A percentile compares a stretch with the other conserved stretches of the same genome.
These are phyloP conservation scores for Leptodactylus fuscus DNA, from an alignment of 2,113 vertebrate species.

Conservation along the genomic window DNA sequence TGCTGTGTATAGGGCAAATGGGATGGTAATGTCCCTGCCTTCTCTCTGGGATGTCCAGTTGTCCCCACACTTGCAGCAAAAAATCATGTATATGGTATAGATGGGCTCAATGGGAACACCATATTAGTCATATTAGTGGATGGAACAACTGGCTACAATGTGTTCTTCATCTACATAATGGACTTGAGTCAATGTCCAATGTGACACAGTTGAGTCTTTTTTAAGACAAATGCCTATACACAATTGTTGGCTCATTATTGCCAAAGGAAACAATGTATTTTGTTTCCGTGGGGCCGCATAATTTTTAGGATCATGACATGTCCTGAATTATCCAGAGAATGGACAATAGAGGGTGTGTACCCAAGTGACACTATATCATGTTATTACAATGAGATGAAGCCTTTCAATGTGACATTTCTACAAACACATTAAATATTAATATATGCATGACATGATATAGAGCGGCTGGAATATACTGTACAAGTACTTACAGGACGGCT, in stretches of 20 bases:
- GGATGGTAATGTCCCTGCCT: too few species aligned
- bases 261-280: constrained; percentile 8
- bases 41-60: too few species aligned
- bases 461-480: background rate
- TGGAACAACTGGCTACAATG: background rate
- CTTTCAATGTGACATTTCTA: constrained; percentile 25
- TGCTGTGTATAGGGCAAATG: too few species aligned
- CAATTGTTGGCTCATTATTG: background rate
- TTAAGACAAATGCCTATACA: constrained; percentile 3
- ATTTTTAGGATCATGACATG: constrained; percentile 32
- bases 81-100: too few species aligned
- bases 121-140: background rate
- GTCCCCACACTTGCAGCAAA: too few species aligned
- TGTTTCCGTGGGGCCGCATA: constrained; percentile 15
- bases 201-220: background rate
- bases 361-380: constrained; percentile 28
- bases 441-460: background rate
- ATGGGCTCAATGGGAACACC: background rate
- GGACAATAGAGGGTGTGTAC: constrained; percentile 36
- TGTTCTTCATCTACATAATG: background rate
- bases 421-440: background rate
- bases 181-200: background rate
- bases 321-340: constrained; percentile 37
- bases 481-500: background rate
- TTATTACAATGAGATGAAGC: background rate